Percentiles rank a stretch among this genome's conserved stretches.
phyloP scores from a whole-genome alignment of 2,797 vertebrate species.

The Silurus aristotelis region DNA sequence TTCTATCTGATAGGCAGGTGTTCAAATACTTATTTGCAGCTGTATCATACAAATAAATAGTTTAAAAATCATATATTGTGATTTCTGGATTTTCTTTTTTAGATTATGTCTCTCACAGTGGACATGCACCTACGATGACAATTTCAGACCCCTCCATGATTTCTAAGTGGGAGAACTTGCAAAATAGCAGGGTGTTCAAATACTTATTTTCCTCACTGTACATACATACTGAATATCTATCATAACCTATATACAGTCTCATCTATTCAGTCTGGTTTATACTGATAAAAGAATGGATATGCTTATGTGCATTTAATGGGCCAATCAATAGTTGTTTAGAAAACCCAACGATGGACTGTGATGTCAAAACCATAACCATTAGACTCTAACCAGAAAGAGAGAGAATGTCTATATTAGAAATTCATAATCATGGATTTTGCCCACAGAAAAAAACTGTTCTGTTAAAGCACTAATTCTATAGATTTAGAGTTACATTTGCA shows the following conservation, averaged over 20 bases:
- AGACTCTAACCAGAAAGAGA: slow-evolving; percentile 1
- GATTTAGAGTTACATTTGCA: neutral
- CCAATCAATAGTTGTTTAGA: neutral
- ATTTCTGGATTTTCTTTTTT: no score
- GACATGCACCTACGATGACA: no score
- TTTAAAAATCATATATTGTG: no score
- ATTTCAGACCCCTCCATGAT: no score
- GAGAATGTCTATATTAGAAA: slow-evolving; percentile 2
- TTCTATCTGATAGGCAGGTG: no score
- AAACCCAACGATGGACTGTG: neutral
- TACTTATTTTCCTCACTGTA: no score
- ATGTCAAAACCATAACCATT: neutral
- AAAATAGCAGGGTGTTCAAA: no score
- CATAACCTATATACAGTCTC: no score
- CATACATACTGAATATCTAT: neutral
- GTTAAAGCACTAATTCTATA: neutral
- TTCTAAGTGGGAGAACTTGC: no score
- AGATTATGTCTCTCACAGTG: no score
- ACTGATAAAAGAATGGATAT: neutral
- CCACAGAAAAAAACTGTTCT: neutral
- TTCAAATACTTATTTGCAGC: no score
- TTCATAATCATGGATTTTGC: neutral
- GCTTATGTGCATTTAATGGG: neutral
- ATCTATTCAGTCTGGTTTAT: neutral
- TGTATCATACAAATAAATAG: no score